phyloP scores from a whole-genome alignment of 37 sponge, comb jelly and placozoan species.

The Aphrocallistes beatrix region DNA sequence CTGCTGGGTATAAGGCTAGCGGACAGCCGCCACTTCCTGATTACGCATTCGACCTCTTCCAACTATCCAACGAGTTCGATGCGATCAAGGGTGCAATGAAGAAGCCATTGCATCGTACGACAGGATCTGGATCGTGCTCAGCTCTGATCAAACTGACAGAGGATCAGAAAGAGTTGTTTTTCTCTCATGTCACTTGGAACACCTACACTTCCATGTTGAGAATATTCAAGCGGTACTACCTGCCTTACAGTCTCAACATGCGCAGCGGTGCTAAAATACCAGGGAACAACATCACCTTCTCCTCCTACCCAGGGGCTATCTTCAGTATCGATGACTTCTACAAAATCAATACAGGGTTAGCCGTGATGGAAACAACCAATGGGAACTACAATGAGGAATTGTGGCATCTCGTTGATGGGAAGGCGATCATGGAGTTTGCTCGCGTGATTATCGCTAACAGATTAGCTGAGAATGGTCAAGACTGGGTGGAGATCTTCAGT shows the following conservation, averaged over 20 bases:
- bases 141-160: slow-evolving; percentile 75
- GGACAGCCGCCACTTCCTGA: slow-evolving; percentile 32
- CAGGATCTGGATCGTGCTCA: slow-evolving; percentile 74
- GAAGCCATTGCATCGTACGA: neutral
- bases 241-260: slow-evolving; percentile 19
- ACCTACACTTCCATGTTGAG: slow-evolving; percentile 63
- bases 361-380: slow-evolving; percentile 83
- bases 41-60: slow-evolving; percentile 46
- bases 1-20: slow-evolving; percentile 35
- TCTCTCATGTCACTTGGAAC: slow-evolving; percentile 88
- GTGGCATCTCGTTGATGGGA: slow-evolving; percentile 48
- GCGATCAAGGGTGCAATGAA: slow-evolving; percentile 49
- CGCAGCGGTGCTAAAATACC: slow-evolving; percentile 30
- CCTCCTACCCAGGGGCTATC: slow-evolving; percentile 83
- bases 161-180: slow-evolving; percentile 48
- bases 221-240: slow-evolving; percentile 65
- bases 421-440: slow-evolving; percentile 48
- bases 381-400: slow-evolving; percentile 59
- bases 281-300: slow-evolving; percentile 51
- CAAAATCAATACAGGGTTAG: slow-evolving; percentile 56
- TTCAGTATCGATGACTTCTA: slow-evolving; percentile 85
- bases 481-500: slow-evolving; percentile 53
- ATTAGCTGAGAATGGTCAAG: slow-evolving; percentile 46
- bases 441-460: slow-evolving; percentile 71
- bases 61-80: slow-evolving; percentile 64